Base-by-base conservation (phyloP, 1,140 invertebrate species). In the Brachionus calyciflorus region DNA sequence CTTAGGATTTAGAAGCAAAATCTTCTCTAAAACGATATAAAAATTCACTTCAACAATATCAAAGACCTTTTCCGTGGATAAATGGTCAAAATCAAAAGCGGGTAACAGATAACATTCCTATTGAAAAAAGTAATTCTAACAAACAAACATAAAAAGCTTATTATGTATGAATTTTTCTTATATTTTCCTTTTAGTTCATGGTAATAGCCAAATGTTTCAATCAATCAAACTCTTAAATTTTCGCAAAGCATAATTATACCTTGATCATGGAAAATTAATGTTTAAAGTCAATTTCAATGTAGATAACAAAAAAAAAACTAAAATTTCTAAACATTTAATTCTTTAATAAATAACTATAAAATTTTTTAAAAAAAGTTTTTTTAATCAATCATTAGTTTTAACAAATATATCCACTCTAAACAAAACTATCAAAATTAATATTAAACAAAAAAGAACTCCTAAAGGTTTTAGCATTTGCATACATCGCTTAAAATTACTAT, bases 351-450 rank as follows among this genome's bases (percentile, higher is more conserved):
- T 40, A 33, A n/a, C 19, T 51, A 28, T 24, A 14, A 26, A 55
- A 44, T 60, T 37, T 17, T 37, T 60, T 60, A 33, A 4, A 60
- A 60, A 37, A 60, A 60, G 37, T n/a, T 37, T 3, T 37, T 37
- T 60, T n/a, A 60, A 60, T 60, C 28, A 3, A 60, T 60, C 55
- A 37, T 65, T 24, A 44, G 40, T 65, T 24, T 65, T 37, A 24
- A 65, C 60, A 65, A 65, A 65, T 24, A 65, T 41, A 65, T 65
- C 60, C 21, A 65, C 60, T 65, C 60, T 65, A 37, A 65, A 65
- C 44, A 65, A n/a, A 46, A 65, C 60, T 24, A 65, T 65, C n/a
- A 65, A 65, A 24, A 65, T 65, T 14, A 65, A 24, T 10, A 65
- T 44, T 10, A 65, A 28, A 65, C 12, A 10, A 12, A 65, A 0